Evolutionary conservation across 2,888 invertebrate species (phyloP), one percentile per base, ranked within the genome.

Genomic region (Dasysyrphus tricinctus): DNA sequence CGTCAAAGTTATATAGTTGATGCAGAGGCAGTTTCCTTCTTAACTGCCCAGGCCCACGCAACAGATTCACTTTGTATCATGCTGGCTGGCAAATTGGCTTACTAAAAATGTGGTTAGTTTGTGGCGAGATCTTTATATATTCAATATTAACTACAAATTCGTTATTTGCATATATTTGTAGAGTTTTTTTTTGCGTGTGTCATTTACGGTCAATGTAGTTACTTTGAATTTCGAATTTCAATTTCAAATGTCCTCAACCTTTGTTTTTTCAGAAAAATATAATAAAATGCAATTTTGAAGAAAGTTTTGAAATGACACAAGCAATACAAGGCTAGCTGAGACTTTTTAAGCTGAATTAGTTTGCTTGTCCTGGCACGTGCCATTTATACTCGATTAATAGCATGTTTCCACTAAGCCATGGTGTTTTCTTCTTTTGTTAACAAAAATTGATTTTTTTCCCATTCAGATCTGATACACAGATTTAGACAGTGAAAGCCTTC

Each of bases 21-120:
- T 54, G 61, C 59, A 69, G 70, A 54, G 44, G 47, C 61, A 44
- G 61, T 37, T 37, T 29, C n/a, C 32, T 65, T 2, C 61, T 42
- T 61, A 61, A 24, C 59, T 42, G 16, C 44, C 12, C 14, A 39
- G 16, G 9, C 80, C 80, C 76, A 81, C 80, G 80, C 70, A 76
- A 39, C n/a, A 44, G 19, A 49, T 61, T 59, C 34, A 29, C 49
- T 63, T 61, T 54, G 61, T 54, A 11, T 79, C 61, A 34, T 34
- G 24, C 47, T 54, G 12, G 24, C 47, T 54, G 12, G 42, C 24
- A 59, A 80, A 74, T 67, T 80, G 74, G 51, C 32, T 51, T n/a
- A 54, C 54, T 54, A 54, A 54, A 54, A 54, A 54, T 54, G 29
- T 57, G 56, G 67, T 61, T 54, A 51, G 67, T 42, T 69, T 59